Evolutionary conservation across 2,113 vertebrate genomes (phyloP).

Genomic region (Procavia capensis): DNA sequence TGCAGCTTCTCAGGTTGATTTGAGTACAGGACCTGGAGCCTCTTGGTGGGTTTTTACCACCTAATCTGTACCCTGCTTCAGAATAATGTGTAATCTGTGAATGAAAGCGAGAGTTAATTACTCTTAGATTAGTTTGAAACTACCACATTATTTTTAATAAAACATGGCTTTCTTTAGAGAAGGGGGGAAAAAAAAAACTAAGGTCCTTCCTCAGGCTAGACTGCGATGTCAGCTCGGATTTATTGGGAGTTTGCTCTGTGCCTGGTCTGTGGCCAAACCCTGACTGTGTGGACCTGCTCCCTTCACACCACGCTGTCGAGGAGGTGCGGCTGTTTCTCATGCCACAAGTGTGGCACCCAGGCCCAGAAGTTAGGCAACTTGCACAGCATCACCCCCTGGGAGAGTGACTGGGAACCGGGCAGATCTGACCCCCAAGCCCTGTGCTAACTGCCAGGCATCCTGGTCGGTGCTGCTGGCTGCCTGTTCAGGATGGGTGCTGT

Average conservation of each 20-base stretch:
- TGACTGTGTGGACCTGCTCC: background rate
- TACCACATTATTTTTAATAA: conserved; percentile 77
- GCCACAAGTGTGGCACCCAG: background rate
- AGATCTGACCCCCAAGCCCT: background rate
- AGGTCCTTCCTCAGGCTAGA: background rate
- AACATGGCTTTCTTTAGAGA: conserved; percentile 27
- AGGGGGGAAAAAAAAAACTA: background rate
- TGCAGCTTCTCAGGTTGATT: background rate
- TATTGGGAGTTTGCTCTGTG: background rate
- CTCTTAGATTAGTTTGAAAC: conserved; percentile 69
- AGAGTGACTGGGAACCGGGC: background rate
- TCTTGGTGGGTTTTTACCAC: background rate
- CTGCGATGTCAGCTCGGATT: background rate
- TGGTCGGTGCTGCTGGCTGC: background rate
- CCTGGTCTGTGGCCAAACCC: background rate
- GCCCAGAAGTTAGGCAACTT: background rate
- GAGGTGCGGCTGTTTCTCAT: background rate
- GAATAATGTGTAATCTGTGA: conserved; percentile 28
- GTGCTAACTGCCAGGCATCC: background rate
- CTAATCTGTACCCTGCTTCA: background rate
- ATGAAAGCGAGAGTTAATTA: conserved; percentile 59
- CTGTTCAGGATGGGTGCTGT: background rate
- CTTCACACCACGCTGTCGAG: background rate
- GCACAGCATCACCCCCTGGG: no score
- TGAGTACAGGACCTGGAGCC: background rate